Conservation (phyloP, 2,797 vertebrate species). For the Spondyliosoma cantharus region DNA sequence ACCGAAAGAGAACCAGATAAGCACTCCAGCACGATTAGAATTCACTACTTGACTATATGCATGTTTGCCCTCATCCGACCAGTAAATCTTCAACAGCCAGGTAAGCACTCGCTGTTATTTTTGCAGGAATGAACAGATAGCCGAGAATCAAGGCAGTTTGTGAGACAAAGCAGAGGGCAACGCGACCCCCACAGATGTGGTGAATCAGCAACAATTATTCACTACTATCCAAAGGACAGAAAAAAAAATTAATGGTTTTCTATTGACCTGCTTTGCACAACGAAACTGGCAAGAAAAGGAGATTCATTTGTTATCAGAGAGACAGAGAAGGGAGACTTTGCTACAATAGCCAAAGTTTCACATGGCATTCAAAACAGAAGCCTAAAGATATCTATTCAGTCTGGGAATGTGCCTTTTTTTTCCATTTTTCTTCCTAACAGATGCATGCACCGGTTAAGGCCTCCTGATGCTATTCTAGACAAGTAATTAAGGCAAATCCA, state of each 20-base stretch:
- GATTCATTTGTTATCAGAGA: slow-evolving; percentile 77
- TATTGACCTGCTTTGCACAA: slow-evolving; percentile 83
- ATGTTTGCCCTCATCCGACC: slow-evolving; percentile 19
- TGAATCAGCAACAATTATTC: slow-evolving; percentile 83
- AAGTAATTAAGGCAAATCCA: slow-evolving; percentile 80
- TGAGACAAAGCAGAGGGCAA: slow-evolving; percentile 72
- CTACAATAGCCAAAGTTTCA: slow-evolving; percentile 74
- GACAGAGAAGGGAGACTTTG: slow-evolving; percentile 56
- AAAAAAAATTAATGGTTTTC: slow-evolving; percentile 76
- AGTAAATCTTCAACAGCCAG: slow-evolving; percentile 21
- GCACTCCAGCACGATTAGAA: slow-evolving; percentile 21
- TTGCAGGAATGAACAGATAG: slow-evolving; percentile 63
- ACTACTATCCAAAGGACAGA: slow-evolving; percentile 71
- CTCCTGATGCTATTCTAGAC: slow-evolving; percentile 73
- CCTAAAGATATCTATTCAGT: slow-evolving; percentile 73
- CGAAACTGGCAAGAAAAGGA: slow-evolving; percentile 67
- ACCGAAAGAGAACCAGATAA: slow-evolving; percentile 20
- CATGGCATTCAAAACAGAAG: slow-evolving; percentile 63
- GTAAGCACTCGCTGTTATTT: slow-evolving; percentile 54
- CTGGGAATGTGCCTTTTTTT: slow-evolving; percentile 71
- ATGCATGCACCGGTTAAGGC: slow-evolving; percentile 65
- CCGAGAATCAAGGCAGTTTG: slow-evolving; percentile 48
- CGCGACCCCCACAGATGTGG: slow-evolving; percentile 71
- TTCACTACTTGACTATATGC: background rate
- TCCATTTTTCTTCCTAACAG: slow-evolving; percentile 79